Evolutionary conservation across 2,797 vertebrate species (phyloP).

Genomic region (Decapterus maruadsi): DNA sequence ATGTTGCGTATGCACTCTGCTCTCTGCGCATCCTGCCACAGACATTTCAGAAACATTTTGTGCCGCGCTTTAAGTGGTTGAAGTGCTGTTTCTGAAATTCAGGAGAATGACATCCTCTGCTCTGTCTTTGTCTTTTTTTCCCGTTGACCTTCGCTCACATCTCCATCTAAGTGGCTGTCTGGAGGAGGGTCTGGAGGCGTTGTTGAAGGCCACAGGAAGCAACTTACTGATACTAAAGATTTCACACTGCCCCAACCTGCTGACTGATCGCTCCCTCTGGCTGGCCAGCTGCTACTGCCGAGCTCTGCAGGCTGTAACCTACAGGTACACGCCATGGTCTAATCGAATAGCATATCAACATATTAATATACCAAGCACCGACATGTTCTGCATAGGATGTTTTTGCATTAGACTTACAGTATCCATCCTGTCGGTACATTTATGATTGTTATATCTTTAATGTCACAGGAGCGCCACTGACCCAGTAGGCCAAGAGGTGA

Average conservation of each 20-base stretch:
- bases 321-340: constrained; percentile 86
- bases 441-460: not conserved
- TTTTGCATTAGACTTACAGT: not conserved
- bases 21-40: constrained; percentile 4
- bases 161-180: constrained; percentile 90
- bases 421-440: not conserved
- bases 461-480: constrained; percentile 93
- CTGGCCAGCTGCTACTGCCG: constrained; percentile 99
- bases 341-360: too few relatives aligned
- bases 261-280: constrained; percentile 98
- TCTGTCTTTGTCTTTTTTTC: constrained; percentile 45
- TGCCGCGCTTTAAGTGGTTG: constrained; percentile 2
- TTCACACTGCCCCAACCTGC: constrained; percentile 98
- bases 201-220: constrained; percentile 96
- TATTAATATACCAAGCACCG: too few relatives aligned
- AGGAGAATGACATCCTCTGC: constrained; percentile 34
- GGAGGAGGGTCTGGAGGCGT: constrained; percentile 95
- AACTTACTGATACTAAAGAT: constrained; percentile 97
- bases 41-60: constrained; percentile 11
- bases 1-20: not conserved
- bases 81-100: constrained; percentile 35
- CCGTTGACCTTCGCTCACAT: constrained; percentile 41
- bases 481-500: constrained; percentile 97
- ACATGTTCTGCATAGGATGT: not conserved
- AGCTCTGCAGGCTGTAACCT: constrained; percentile 96